A percentile compares a stretch with the other conserved stretches of the same genome.
Conservation (phyloP, 2,113 vertebrate species). For the Hucho hucho region DNA sequence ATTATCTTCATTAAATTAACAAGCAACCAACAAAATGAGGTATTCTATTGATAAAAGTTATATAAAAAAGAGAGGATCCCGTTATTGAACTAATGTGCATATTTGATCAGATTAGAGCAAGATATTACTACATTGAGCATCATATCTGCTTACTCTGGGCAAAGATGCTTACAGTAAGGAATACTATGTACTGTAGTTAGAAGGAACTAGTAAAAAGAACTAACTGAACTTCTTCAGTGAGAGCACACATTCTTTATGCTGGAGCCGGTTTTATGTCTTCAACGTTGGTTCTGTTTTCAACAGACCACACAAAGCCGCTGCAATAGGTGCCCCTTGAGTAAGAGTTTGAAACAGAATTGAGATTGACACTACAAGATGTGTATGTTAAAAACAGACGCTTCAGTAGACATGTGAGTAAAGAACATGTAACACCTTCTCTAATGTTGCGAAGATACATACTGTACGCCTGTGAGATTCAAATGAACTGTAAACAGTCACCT, state of each 20-base stretch:
- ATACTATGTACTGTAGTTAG: neutral
- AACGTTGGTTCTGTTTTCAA: neutral
- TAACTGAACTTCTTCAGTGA: constrained; percentile 39
- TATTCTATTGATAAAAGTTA: constrained; percentile 52
- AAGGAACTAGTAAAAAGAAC: constrained; percentile 18
- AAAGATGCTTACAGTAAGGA: constrained; percentile 7
- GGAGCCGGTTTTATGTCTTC: constrained; percentile 32
- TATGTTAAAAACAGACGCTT: constrained; percentile 13
- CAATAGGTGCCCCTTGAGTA: constrained; percentile 10
- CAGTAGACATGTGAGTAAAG: neutral
- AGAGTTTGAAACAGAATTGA: constrained; percentile 29
- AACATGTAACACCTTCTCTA: neutral
- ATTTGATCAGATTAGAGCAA: constrained; percentile 36
- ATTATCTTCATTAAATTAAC: constrained; percentile 52
- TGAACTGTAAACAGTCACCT: neutral
- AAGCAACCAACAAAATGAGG: constrained; percentile 55
- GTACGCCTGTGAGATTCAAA: neutral
- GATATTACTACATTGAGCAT: constrained; percentile 2
- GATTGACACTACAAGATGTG: constrained; percentile 3
- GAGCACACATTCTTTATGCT: constrained; percentile 39
- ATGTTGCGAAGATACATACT: neutral
- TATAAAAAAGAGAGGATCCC: constrained; percentile 29
- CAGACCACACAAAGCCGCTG: constrained; percentile 16
- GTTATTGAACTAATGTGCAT: constrained; percentile 43
- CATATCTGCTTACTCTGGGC: constrained; percentile 33